Conservation (phyloP, 2,888 invertebrate genomes). For the Isoperla grammatica region DNA sequence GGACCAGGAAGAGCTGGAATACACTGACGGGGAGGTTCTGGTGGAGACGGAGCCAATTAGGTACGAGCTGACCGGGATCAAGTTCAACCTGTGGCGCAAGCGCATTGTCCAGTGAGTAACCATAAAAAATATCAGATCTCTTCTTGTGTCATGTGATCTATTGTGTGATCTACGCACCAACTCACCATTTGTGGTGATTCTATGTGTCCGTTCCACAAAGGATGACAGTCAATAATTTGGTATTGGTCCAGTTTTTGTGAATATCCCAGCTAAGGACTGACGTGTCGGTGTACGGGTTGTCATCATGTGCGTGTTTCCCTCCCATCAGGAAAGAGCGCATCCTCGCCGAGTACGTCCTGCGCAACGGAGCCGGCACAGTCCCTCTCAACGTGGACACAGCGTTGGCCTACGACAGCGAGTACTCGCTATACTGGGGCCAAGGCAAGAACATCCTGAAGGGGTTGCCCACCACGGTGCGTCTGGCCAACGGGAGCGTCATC, state of each 20-base stretch:
- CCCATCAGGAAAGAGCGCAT: slow-evolving; percentile 35
- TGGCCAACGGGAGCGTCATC: slow-evolving; percentile 52
- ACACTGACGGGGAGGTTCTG: slow-evolving; percentile 66
- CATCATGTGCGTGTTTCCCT: no score
- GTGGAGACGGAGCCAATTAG: slow-evolving; percentile 73
- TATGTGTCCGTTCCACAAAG: no score
- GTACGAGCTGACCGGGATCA: slow-evolving; percentile 67
- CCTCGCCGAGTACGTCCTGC: slow-evolving; percentile 44
- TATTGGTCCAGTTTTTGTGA: no score
- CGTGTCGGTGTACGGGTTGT: no score
- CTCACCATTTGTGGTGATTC: no score
- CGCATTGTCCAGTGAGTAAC: slow-evolving; percentile 38
- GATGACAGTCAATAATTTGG: no score
- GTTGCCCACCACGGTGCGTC: slow-evolving; percentile 57
- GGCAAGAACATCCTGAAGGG: slow-evolving; percentile 67
- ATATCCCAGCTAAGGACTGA: no score
- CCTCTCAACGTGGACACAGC: slow-evolving; percentile 59
- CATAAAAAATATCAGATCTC: no score
- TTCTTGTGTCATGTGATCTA: no score
- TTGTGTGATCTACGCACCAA: no score
- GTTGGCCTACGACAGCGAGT: slow-evolving; percentile 64
- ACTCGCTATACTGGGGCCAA: slow-evolving; percentile 73
- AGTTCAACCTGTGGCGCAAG: slow-evolving; percentile 51
- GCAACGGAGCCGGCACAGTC: slow-evolving; percentile 41
- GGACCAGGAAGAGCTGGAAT: slow-evolving; percentile 51